Evolutionary conservation across 2,888 invertebrate genomes (phyloP), one percentile per base, ranked within the genome.

Genomic region (Crossocerus cetratus): DNA sequence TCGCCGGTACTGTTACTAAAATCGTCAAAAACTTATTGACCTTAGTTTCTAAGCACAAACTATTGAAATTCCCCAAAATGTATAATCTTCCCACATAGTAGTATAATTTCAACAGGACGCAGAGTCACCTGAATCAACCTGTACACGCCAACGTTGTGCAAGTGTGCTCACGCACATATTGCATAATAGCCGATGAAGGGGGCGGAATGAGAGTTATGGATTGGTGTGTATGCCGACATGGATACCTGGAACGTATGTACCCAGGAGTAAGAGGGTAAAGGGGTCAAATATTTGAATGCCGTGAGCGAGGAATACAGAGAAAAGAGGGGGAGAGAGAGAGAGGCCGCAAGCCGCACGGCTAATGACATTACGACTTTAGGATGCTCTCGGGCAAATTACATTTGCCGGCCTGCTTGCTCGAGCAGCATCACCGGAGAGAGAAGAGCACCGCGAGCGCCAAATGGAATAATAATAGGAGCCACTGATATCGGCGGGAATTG

Each of bases 301-400:
- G 44, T 43, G 62, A 74, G 73, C 71, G 61, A 65, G 44, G 75
- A 74, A 81, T 77, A 68, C 66, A 59, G 69, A 78, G 78, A 82
- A 82, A 32, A 32, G 32, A 32, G 32, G 11, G 32, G 8, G 32
- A 32, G 3, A 8, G 32, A 32, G 32, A 32, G 32, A 32, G 82
- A 80, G 73, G 75, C 59, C 62, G 66, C 49, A 49, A 60, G 32
- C 32, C 32, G 11, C 70, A 58, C 67, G 70, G 74, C 72, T 82
- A 82, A 82, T 76, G 78, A 75, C 78, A 78, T 82, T 80, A 80
- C 73, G 80, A 76, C 82, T 82, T 82, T 65, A 69, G 80, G 76
- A 78, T 57, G 80, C 76, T 82, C 78, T 75, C 76, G 75, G 74
- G 76, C 80, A 80, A 82, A 82, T 82, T 80, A 78, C 80, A 81